phyloP scores from a whole-genome alignment of 2,113 vertebrate genomes.

The Procavia capensis region DNA sequence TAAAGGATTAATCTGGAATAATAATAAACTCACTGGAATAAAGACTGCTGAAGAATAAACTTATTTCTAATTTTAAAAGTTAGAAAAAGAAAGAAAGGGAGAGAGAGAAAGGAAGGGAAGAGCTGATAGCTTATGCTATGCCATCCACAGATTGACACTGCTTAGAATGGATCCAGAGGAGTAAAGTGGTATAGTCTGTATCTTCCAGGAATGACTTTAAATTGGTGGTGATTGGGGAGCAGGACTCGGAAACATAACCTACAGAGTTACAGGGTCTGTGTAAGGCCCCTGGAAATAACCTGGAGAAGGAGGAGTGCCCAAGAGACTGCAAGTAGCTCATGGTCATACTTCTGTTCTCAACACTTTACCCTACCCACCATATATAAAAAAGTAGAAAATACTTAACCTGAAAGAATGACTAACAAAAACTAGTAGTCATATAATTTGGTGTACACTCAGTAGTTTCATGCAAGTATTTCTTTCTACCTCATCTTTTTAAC shows the following conservation, averaged over 20 bases:
- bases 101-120: not conserved
- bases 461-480: not conserved
- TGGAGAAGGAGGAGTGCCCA: not conserved
- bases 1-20: not conserved
- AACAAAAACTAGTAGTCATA: not conserved
- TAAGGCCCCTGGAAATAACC: not conserved
- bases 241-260: not conserved
- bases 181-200: accelerated
- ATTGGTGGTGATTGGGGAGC: not conserved
- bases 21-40: not conserved
- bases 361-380: not conserved
- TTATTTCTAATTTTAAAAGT: not conserved
- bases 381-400: not conserved
- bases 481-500: not conserved
- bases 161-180: not conserved
- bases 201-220: not conserved
- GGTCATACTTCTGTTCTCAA: not conserved
- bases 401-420: not conserved
- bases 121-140: not conserved
- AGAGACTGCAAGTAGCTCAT: accelerated
- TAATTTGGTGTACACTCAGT: not conserved
- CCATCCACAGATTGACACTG: not conserved
- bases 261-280: not conserved
- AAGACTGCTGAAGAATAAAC: not conserved
- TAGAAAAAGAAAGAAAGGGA: not conserved